phyloP scores from a whole-genome alignment of 2,797 vertebrate species.

The Lemur catta region DNA sequence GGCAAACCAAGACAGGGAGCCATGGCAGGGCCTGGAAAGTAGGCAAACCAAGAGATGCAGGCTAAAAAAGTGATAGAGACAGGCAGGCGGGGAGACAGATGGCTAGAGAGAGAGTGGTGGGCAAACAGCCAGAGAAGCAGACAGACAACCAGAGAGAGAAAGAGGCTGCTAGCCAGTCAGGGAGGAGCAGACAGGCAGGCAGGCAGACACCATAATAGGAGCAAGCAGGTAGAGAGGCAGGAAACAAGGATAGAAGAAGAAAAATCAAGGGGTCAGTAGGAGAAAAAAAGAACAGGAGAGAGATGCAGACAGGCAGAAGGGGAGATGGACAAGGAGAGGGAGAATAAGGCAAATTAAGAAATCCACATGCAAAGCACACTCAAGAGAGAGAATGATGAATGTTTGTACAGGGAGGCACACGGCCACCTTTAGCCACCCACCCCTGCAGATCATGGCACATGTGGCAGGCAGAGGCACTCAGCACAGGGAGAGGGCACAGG shows the following conservation, averaged over 20 bases:
- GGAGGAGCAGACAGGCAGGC: conserved; percentile 37
- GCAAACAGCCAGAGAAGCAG: conserved; percentile 75
- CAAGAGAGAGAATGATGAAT: neutral
- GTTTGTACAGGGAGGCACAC: neutral
- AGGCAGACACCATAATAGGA: conserved; percentile 54
- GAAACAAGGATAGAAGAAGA: conserved; percentile 33
- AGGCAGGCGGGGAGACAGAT: conserved; percentile 76
- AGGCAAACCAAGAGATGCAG: conserved; percentile 63
- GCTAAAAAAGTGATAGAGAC: conserved; percentile 73
- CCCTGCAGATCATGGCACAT: conserved; percentile 49
- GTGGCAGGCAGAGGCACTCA: neutral
- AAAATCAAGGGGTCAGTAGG: conserved; percentile 26
- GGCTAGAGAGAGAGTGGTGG: conserved; percentile 73
- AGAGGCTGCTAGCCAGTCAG: conserved; percentile 60
- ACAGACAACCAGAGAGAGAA: conserved; percentile 67
- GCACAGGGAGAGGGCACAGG: neutral
- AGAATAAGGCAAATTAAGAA: conserved; percentile 4
- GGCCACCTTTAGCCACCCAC: conserved; percentile 30
- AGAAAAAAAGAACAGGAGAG: neutral
- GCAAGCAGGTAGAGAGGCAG: conserved; percentile 63
- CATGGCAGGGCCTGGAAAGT: conserved; percentile 56
- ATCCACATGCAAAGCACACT: neutral
- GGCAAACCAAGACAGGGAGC: conserved; percentile 27
- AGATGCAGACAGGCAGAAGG: neutral
- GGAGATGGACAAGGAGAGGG: neutral